These are phyloP conservation scores for Pachyrhynchus sulphureomaculatus DNA, from an alignment of 1,140 invertebrate genomes.

Conservation along the genomic window DNA sequence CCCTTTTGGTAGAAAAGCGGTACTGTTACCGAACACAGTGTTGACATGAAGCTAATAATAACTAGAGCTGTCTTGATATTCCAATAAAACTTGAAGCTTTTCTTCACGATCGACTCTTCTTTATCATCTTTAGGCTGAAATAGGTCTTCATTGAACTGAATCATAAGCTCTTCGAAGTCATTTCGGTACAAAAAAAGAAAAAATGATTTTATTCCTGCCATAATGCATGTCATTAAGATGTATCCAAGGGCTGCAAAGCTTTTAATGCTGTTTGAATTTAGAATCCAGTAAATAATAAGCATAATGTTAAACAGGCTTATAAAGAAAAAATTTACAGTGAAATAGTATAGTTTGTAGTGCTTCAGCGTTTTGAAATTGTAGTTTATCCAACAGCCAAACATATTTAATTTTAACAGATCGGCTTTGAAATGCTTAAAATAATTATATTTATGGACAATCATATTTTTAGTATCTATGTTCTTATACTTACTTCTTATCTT, in stretches of 20 bases:
- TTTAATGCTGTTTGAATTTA: background rate
- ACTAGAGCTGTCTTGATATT: background rate
- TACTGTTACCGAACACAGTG: background rate
- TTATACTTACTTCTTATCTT: too few species aligned
- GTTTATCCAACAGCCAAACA: background rate
- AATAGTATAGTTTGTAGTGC: background rate
- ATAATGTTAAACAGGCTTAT: background rate
- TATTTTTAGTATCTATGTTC: too few species aligned
- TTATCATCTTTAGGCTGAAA: conserved; percentile 1
- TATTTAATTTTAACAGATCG: background rate
- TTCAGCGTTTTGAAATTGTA: background rate
- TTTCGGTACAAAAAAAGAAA: background rate
- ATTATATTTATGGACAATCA: too few species aligned
- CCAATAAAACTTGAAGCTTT: background rate
- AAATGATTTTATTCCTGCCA: background rate
- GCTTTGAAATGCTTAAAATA: background rate
- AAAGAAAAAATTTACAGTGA: background rate
- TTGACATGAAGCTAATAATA: background rate
- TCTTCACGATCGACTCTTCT: background rate
- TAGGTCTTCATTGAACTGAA: background rate
- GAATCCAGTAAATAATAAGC: background rate
- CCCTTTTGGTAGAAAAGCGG: conserved; percentile 10
- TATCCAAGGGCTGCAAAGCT: conserved; percentile 2
- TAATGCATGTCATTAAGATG: background rate
- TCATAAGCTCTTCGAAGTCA: background rate